Evolutionary conservation across 2,113 vertebrate genomes (phyloP).

Genomic region (Eolophus roseicapilla): DNA sequence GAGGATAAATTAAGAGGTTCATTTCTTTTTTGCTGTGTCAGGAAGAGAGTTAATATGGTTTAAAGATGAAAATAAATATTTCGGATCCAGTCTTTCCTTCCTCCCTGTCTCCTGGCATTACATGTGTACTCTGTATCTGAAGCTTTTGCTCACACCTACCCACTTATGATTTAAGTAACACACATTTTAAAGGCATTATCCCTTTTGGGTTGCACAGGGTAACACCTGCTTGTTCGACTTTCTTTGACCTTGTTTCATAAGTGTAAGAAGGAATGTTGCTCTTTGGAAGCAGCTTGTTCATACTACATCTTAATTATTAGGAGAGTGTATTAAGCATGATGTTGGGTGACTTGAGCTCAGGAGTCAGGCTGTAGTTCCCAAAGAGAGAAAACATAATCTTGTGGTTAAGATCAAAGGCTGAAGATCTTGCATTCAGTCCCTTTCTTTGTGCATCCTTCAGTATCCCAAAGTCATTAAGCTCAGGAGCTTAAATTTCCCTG

Average conservation of each 20-base stretch:
- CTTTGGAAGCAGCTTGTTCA: neutral
- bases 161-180: neutral
- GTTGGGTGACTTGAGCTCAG: neutral
- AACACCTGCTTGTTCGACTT: neutral
- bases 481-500: constrained; percentile 18
- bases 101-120: neutral
- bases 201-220: neutral
- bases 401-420: neutral
- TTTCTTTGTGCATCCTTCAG: neutral
- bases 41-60: neutral
- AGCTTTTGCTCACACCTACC: neutral
- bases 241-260: neutral
- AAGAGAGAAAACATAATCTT: neutral
- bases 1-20: neutral
- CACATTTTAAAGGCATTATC: neutral
- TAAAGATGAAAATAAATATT: constrained; percentile 1
- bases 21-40: constrained; percentile 9
- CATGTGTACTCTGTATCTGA: neutral
- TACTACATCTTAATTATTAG: neutral
- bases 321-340: neutral
- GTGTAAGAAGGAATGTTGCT: neutral
- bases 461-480: neutral
- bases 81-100: neutral
- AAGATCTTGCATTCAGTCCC: neutral
- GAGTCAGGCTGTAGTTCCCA: neutral